Base-by-base conservation (phyloP, 2,797 vertebrate genomes). In the Diplodus sargus region DNA sequence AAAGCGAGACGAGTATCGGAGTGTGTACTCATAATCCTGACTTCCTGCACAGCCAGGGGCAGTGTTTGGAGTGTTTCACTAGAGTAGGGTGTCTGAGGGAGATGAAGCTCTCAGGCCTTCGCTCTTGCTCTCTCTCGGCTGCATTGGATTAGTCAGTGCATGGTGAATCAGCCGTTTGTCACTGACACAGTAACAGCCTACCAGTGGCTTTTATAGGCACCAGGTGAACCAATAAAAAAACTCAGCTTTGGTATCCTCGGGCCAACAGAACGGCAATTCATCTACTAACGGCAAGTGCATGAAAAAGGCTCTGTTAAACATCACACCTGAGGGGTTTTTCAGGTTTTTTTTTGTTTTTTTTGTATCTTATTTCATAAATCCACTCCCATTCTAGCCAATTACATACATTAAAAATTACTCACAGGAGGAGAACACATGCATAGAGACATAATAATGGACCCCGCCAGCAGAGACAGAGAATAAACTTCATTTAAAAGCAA, bases 141-240 rank as follows among this genome's bases (percentile, higher is more conserved):
- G 76, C 78, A 45, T 70, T 84, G 78, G 87, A 91, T 72, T 75
- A 94, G 88, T 91, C 89, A 91, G 82, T 81, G 88, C 76, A 84
- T 68, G 65, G 90, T 87, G 88, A 96, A 92, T 95, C 93, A 94
- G 89, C 78, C 70, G 28, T 87, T 78, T 87, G 82, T 87, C 91
- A 90, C 86, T 77, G 81, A 92, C 84, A 92, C 74, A 87, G 85
- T 86, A 83, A 85, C 81, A 84, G 80, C 76, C 82, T 85, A 84
- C 85, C 85, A 68, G 60, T 90, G 85, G 84, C 66, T 89, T 93
- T 93, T 88, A 90, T 83, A 88, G 86, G 86, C 90, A 51, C 79
- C 88, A 95, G 92, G 93, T 93, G 91, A 91, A 83, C 61, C 85
- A 90, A 90, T 92, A 92, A 90, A 92, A 90, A 90, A 87, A 61